phyloP scores from a whole-genome alignment of 2,888 invertebrate species.

The Rhagonycha lutea region DNA sequence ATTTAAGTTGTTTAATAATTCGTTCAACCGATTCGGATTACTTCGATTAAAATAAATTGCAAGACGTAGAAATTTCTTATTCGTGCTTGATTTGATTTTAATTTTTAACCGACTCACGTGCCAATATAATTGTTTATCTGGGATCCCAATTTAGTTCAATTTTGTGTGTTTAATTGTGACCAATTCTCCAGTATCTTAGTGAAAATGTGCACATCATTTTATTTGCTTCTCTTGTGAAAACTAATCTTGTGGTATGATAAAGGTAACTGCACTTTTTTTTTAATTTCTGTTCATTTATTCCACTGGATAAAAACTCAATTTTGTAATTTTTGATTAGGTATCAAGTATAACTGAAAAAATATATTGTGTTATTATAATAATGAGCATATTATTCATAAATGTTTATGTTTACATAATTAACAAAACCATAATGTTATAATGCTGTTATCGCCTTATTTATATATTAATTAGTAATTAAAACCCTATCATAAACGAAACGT shows the following conservation, averaged over 20 bases:
- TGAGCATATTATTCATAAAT: not conserved
- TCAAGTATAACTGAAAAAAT: not conserved
- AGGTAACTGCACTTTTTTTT: not conserved
- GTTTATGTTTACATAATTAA: not conserved
- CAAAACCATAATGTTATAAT: not conserved
- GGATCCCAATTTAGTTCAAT: not conserved
- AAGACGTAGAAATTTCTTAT: slow-evolving; percentile 16
- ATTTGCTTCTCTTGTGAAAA: not conserved
- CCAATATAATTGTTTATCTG: not conserved
- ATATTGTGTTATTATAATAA: not conserved
- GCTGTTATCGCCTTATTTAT: not conserved
- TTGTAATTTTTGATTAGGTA: not conserved
- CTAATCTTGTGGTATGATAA: not conserved
- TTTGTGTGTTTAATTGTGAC: not conserved
- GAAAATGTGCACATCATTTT: not conserved
- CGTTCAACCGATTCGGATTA: slow-evolving; percentile 6
- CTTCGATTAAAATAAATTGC: slow-evolving; percentile 15
- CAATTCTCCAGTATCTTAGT: not conserved
- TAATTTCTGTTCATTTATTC: too few relatives aligned
- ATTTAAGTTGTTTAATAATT: slow-evolving; percentile 7
- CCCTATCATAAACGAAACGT: not conserved
- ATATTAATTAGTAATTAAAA: not conserved
- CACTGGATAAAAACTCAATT: not conserved
- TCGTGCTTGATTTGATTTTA: slow-evolving; percentile 15
- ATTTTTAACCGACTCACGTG: not conserved